Evolutionary conservation across 64 coral and sea anemone genomes (phyloP).

Genomic region (Pocillopora verrucosa): DNA sequence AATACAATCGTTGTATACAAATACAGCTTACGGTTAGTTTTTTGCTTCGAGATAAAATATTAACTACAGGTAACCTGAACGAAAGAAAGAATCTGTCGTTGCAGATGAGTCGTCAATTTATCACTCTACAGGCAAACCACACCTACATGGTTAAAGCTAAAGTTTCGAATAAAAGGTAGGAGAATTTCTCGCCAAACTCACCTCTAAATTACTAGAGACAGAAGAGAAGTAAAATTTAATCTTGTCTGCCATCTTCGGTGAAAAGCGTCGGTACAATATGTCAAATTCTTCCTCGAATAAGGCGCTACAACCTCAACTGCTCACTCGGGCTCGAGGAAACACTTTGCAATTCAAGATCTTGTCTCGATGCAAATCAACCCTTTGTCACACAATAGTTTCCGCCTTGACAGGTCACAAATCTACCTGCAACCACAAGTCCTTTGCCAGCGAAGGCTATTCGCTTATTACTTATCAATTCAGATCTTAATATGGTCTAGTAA

Average conservation of each 20-base stretch:
- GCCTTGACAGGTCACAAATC: neutral
- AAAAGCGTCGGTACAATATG: neutral
- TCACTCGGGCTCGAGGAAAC: neutral
- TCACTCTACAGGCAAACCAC: neutral
- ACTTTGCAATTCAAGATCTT: neutral
- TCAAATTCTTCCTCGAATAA: neutral
- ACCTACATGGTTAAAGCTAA: neutral
- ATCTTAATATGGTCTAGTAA: neutral
- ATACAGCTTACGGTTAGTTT: neutral
- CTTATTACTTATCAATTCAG: neutral
- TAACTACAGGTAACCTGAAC: neutral
- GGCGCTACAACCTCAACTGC: neutral
- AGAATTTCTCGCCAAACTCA: slow-evolving; percentile 3
- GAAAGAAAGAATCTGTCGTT: neutral
- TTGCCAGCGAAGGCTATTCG: neutral
- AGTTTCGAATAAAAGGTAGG: too few relatives aligned
- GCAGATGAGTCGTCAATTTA: neutral
- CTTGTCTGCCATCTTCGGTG: slow-evolving; percentile 35
- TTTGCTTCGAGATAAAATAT: neutral
- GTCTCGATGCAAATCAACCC: neutral
- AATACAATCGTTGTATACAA: neutral
- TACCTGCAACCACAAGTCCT: neutral
- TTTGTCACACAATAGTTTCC: slow-evolving; percentile 17
- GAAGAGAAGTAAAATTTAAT: slow-evolving; percentile 57
- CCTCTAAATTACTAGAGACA: slow-evolving; percentile 67